Evolutionary conservation across 1,140 invertebrate species (phyloP).

Genomic region (Phymastichus coffea): DNA sequence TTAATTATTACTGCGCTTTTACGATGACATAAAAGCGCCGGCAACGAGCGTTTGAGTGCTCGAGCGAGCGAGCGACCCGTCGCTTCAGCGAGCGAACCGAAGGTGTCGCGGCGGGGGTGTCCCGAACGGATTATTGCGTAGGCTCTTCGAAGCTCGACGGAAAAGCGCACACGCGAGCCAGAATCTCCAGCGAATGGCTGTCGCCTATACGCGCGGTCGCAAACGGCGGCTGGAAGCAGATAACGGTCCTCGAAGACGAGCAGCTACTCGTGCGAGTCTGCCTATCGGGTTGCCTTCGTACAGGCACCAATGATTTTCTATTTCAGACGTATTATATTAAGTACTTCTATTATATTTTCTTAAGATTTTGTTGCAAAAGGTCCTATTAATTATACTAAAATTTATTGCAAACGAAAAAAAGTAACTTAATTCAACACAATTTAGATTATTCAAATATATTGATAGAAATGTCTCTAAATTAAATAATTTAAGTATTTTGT

Average conservation of each 20-base stretch:
- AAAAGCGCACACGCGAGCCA: not conserved
- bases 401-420: too few species aligned
- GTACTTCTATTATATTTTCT: too few species aligned
- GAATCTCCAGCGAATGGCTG: slow-evolving; percentile 22
- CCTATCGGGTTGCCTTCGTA: slow-evolving; percentile 38
- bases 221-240: not conserved
- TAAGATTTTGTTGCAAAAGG: too few species aligned
- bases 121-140: slow-evolving; percentile 48
- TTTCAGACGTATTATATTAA: too few species aligned
- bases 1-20: slow-evolving; percentile 58
- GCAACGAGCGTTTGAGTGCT: slow-evolving; percentile 51
- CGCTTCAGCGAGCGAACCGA: not conserved
- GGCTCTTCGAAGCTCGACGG: not conserved
- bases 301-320: too few species aligned
- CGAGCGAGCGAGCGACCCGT: not conserved
- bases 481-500: too few species aligned
- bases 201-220: not conserved
- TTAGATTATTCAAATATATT: too few species aligned
- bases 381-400: too few species aligned
- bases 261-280: slow-evolving; percentile 33
- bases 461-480: too few species aligned
- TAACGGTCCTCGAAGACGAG: slow-evolving; percentile 25
- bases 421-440: too few species aligned
- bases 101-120: slow-evolving; percentile 31
- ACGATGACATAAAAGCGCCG: slow-evolving; percentile 55